Evolutionary conservation across 2,113 vertebrate species (phyloP).

Genomic region (Panthera leo): DNA sequence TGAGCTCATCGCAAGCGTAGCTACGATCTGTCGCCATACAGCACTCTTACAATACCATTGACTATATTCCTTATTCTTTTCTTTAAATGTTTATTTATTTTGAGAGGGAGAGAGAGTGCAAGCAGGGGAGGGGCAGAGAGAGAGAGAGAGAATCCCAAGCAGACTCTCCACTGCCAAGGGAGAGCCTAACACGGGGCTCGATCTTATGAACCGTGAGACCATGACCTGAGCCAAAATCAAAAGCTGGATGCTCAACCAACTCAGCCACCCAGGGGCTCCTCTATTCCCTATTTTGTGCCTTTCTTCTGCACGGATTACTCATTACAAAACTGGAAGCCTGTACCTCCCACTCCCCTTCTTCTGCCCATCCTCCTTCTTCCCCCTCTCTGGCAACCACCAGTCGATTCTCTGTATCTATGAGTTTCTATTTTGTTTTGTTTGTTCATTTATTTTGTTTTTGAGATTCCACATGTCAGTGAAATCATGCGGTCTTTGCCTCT

Average conservation of each 20-base stretch:
- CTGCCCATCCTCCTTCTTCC: background rate
- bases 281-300: background rate
- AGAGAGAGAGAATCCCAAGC: too few relatives aligned
- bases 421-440: background rate
- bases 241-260: too few relatives aligned
- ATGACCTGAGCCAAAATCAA: too few relatives aligned
- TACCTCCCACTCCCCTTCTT: background rate
- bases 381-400: background rate
- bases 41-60: background rate
- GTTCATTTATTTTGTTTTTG: background rate
- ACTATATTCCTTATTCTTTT: background rate
- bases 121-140: too few relatives aligned
- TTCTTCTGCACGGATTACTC: background rate
- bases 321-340: background rate
- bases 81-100: too few relatives aligned
- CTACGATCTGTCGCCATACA: background rate
- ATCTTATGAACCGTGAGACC: too few relatives aligned
- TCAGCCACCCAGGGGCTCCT: too few relatives aligned
- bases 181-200: too few relatives aligned
- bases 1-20: background rate
- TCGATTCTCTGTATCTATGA: background rate
- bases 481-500: background rate
- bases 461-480: background rate
- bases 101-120: too few relatives aligned
- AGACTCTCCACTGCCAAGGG: too few relatives aligned